Percentiles rank a stretch among this genome's conserved stretches.
phyloP scores from a whole-genome alignment of 2,797 vertebrate species.

The Pseudocheirus occidentalis region DNA sequence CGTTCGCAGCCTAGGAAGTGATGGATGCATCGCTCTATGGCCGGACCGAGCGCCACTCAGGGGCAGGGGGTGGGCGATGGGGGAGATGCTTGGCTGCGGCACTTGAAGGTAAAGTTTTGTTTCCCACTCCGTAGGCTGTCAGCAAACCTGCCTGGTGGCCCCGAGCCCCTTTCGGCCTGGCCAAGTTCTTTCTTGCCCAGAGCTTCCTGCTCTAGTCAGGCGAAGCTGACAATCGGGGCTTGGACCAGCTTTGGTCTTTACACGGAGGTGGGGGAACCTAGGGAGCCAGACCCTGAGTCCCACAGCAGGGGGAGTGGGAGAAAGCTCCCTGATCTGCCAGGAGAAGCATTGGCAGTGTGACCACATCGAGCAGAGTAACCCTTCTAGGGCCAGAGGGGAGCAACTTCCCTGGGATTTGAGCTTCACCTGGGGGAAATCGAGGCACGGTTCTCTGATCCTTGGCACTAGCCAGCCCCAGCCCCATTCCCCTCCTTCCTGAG shows the following conservation, averaged over 20 bases:
- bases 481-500: not conserved
- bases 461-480: not conserved
- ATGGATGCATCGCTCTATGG: not conserved
- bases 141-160: not conserved
- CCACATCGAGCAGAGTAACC: conserved; percentile 64
- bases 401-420: conserved; percentile 73
- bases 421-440: conserved; percentile 6
- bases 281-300: not conserved
- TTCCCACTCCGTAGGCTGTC: not conserved
- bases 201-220: not conserved
- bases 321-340: not conserved
- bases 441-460: conserved; percentile 44
- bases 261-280: not conserved
- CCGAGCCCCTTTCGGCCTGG: not conserved
- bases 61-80: not conserved
- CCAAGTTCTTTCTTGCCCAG: not conserved
- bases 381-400: conserved; percentile 51
- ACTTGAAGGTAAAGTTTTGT: not conserved
- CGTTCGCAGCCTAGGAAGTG: not conserved
- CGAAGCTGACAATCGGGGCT: not conserved
- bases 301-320: not conserved
- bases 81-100: not conserved
- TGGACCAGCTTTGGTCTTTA: not conserved
- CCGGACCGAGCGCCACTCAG: not conserved
- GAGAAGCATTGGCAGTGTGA: not conserved